Conservation (phyloP, 2,113 vertebrate genomes). For the Aspidoscelis tigris region DNA sequence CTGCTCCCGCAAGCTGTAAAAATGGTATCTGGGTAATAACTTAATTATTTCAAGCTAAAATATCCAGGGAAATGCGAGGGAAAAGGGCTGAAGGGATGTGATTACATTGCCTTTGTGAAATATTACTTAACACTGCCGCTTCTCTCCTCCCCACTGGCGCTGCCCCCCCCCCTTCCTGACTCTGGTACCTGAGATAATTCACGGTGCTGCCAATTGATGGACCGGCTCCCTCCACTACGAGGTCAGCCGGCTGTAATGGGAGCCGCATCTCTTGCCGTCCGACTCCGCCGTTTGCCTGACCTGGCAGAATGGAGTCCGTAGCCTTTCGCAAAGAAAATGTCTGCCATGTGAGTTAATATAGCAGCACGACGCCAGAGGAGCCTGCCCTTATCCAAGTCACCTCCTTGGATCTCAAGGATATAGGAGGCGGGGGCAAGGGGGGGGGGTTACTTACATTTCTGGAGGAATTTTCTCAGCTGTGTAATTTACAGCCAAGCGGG, state of each 20-base stretch:
- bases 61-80: constrained; percentile 13
- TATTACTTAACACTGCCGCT: not conserved
- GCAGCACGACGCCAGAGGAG: not conserved
- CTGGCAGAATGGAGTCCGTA: constrained; percentile 1
- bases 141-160: not conserved
- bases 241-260: constrained; percentile 5
- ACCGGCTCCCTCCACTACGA: not conserved
- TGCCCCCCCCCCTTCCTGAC: too few relatives aligned
- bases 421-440: not conserved
- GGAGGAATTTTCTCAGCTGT: not conserved
- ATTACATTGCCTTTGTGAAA: constrained; percentile 6
- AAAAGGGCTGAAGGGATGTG: not conserved
- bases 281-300: not conserved
- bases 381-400: not conserved
- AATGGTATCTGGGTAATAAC: constrained; percentile 20
- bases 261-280: not conserved
- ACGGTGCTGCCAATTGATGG: not conserved
- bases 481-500: not conserved
- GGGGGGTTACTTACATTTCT: not conserved
- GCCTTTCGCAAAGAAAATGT: not conserved
- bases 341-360: not conserved
- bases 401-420: not conserved
- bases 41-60: constrained; percentile 33
- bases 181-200: not conserved
- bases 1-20: constrained; percentile 12